These are phyloP conservation scores for Torymus texanus DNA, from an alignment of 2,888 invertebrate species.

Conservation along the genomic window DNA sequence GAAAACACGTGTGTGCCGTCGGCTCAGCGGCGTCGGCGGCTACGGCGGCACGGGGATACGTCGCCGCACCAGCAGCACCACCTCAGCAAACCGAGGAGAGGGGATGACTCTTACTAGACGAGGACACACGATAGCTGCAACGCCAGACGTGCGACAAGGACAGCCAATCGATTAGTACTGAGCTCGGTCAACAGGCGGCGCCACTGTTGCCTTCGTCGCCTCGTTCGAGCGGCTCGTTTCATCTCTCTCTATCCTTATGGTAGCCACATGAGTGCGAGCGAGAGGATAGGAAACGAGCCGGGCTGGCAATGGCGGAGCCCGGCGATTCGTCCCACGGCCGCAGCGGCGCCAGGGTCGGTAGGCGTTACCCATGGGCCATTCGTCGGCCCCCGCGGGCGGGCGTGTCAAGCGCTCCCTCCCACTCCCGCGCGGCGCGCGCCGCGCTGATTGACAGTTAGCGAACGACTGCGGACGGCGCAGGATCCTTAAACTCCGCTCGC, in stretches of 20 bases:
- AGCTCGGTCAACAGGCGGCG: slow-evolving; percentile 24
- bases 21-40: too few relatives aligned
- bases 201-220: slow-evolving; percentile 7
- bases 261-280: slow-evolving; percentile 62
- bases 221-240: neutral
- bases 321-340: slow-evolving; percentile 61
- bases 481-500: slow-evolving; percentile 72
- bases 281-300: slow-evolving; percentile 58
- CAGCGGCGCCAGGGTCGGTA: slow-evolving; percentile 63
- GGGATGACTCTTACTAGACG: slow-evolving; percentile 49
- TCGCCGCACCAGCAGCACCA: neutral
- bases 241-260: slow-evolving; percentile 14
- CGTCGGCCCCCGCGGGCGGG: slow-evolving; percentile 66
- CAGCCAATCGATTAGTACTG: too few relatives aligned
- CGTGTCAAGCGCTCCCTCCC: slow-evolving; percentile 76
- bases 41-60: slow-evolving; percentile 30
- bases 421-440: slow-evolving; percentile 76
- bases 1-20: slow-evolving; percentile 46
- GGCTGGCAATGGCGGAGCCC: slow-evolving; percentile 74
- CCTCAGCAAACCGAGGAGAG: neutral
- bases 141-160: neutral
- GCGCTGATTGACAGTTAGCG: slow-evolving; percentile 82
- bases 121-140: neutral
- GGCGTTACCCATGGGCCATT: slow-evolving; percentile 68
- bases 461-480: slow-evolving; percentile 81